Evolutionary conservation across 1,140 invertebrate species (phyloP).

Genomic region (Neodiprion pinetum): DNA sequence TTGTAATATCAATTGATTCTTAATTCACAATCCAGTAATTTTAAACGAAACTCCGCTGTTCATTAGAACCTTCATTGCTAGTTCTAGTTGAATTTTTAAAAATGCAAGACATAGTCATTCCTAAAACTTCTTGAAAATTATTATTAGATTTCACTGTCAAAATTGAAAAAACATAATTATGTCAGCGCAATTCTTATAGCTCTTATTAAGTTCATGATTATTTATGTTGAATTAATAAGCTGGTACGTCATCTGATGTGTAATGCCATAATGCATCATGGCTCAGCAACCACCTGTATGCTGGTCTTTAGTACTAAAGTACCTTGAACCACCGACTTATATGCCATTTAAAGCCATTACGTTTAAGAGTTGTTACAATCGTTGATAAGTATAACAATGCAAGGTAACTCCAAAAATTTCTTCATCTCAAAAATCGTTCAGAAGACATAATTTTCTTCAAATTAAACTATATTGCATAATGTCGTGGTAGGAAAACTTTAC

Average conservation of each 20-base stretch:
- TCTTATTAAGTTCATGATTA: neutral
- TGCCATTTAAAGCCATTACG: neutral
- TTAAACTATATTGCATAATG: too few relatives aligned
- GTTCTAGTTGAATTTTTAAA: too few relatives aligned
- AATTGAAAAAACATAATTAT: too few relatives aligned
- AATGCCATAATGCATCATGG: neutral
- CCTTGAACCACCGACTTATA: neutral
- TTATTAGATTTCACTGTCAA: too few relatives aligned
- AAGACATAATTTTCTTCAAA: neutral
- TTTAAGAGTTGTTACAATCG: neutral
- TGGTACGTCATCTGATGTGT: neutral
- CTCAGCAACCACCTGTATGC: neutral
- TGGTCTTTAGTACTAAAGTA: neutral
- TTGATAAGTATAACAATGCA: neutral
- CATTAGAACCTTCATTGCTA: too few relatives aligned
- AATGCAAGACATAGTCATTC: too few relatives aligned
- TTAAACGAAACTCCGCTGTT: too few relatives aligned
- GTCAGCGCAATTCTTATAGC: too few relatives aligned
- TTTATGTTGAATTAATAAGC: neutral
- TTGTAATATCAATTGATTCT: too few relatives aligned
- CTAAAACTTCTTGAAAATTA: too few relatives aligned
- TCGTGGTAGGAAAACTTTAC: too few relatives aligned
- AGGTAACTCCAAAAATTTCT: neutral
- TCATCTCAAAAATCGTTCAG: neutral
- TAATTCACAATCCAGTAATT: too few relatives aligned